Conservation (phyloP, 2,888 invertebrate genomes). For the Fissipunctia ypsillon region DNA sequence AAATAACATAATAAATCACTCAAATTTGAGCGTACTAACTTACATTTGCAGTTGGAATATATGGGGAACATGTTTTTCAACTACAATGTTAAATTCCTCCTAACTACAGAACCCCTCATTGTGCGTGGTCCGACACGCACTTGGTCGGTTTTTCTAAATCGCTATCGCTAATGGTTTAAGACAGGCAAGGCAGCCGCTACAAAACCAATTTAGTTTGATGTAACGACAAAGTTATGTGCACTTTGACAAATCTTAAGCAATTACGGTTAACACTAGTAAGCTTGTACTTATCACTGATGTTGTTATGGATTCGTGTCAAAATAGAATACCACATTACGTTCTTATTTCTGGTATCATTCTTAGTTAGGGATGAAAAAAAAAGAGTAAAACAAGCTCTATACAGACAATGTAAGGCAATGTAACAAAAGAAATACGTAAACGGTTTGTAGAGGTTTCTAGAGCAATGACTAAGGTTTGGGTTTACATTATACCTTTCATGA, state of each 20-base stretch:
- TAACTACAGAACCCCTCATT: no score
- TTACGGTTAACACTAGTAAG: constrained; percentile 75
- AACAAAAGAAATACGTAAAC: no score
- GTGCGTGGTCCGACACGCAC: no score
- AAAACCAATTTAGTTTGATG: constrained; percentile 74
- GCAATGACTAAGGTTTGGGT: no score
- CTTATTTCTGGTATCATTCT: background rate
- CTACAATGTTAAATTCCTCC: no score
- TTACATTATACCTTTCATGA: no score
- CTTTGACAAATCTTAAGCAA: constrained; percentile 83
- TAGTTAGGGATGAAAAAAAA: background rate
- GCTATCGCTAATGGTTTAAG: constrained; percentile 62
- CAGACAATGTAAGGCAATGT: no score
- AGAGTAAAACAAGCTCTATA: background rate
- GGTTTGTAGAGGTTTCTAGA: no score
- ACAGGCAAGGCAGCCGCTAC: constrained; percentile 61
- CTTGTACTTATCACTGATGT: constrained; percentile 55
- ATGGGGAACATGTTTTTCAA: no score
- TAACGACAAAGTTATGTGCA: constrained; percentile 78
- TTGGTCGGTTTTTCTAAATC: constrained; percentile 14
- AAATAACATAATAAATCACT: no score
- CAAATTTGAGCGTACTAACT: no score
- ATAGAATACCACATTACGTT: constrained; percentile 17
- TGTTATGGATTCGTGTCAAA: constrained; percentile 36
- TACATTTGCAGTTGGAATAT: no score